Conservation (phyloP, 2,113 vertebrate genomes). For the Tamias sibiricus region DNA sequence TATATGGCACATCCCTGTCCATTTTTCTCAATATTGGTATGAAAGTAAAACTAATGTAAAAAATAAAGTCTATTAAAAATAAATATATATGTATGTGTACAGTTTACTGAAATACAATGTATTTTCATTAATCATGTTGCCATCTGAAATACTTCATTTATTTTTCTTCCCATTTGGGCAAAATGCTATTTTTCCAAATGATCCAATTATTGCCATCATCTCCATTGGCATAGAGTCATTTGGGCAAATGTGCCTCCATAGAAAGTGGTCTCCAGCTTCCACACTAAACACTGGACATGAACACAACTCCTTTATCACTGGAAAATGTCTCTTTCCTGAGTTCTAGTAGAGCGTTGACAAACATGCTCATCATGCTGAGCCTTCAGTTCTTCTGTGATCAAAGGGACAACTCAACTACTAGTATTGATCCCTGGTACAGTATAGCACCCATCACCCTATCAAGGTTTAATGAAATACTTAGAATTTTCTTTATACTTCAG, state of each 20-base stretch:
- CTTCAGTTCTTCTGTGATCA: not conserved
- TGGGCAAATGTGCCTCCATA: not conserved
- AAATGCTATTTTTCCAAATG: not conserved
- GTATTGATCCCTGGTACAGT: not conserved
- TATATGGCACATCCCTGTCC: not conserved
- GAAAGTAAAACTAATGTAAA: not conserved
- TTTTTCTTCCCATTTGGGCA: not conserved
- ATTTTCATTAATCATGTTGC: not conserved
- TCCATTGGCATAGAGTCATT: not conserved
- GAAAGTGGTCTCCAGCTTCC: not conserved
- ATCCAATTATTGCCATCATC: not conserved
- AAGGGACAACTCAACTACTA: not conserved
- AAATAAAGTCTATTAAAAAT: not conserved
- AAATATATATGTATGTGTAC: rapidly evolving
- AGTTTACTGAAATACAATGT: not conserved
- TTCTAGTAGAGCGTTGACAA: not conserved
- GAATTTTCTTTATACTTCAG: not conserved
- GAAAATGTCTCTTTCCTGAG: not conserved
- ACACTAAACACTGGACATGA: not conserved
- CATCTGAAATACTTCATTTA: not conserved
- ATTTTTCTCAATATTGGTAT: not conserved
- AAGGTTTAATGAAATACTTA: not conserved
- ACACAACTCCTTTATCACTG: not conserved
- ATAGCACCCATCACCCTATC: not conserved
- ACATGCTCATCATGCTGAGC: not conserved